Percentiles rank a stretch among this genome's conserved stretches.
These are phyloP conservation scores for Prunella strophiata DNA, from an alignment of 2,797 vertebrate genomes.

Conservation along the genomic window DNA sequence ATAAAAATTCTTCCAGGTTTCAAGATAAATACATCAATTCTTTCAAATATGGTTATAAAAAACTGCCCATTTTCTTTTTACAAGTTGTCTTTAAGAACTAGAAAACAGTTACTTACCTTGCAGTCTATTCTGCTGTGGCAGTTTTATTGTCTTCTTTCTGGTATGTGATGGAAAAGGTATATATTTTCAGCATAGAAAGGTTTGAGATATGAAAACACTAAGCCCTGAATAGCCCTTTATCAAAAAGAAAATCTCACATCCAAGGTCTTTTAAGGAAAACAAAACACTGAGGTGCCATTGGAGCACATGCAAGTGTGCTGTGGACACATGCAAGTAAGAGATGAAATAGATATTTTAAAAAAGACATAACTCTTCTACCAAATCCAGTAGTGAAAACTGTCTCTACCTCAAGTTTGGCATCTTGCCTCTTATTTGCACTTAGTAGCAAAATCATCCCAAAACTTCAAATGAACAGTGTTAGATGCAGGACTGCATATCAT, in stretches of 20 bases:
- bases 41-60: conserved; percentile 53
- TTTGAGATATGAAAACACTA: conserved; percentile 29
- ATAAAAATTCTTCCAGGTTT: conserved; percentile 58
- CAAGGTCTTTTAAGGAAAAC: neutral
- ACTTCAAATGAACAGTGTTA: neutral
- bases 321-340: neutral
- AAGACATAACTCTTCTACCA: accelerated
- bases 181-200: conserved; percentile 45
- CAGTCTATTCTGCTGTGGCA: conserved; percentile 38
- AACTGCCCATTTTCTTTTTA: conserved; percentile 34
- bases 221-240: conserved; percentile 14
- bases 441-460: neutral
- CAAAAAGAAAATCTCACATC: neutral
- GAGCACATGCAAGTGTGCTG: too few relatives aligned
- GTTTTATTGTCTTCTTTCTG: conserved; percentile 53
- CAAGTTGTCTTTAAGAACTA: conserved; percentile 33
- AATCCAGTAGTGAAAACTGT: neutral
- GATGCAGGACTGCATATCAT: neutral
- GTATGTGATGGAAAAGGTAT: conserved; percentile 6
- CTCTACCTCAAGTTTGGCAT: neutral
- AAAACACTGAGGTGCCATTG: neutral
- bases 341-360: neutral
- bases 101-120: conserved; percentile 55
- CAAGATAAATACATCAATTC: conserved; percentile 52
- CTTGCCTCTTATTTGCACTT: neutral